Evolutionary conservation across 92 coral and sea anemone species (phyloP), one percentile per base, ranked within the genome.

Genomic region (Siderastrea radians): DNA sequence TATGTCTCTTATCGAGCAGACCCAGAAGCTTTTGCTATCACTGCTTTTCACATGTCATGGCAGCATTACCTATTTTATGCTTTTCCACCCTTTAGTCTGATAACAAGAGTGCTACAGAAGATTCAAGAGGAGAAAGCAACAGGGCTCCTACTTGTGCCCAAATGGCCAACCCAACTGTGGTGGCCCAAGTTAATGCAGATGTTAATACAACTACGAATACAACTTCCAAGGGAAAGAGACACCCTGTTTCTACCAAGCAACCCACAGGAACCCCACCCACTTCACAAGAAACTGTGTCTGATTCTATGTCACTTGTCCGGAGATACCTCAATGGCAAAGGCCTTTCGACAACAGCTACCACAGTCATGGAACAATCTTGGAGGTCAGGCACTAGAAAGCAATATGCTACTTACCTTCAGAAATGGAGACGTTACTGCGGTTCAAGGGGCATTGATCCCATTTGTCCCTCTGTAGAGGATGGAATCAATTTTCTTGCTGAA

Each of bases 271-370:
- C 55, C 55, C 55, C 55, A 52, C 55, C 55, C 55, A 52, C 55
- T 52, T 1, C 86, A 87, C 78, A 49, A 79, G 57, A 86, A 66
- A 43, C 68, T 79, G 54, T 16, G 26, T 54, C 72, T 87, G 74
- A 47, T 87, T 46, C 58, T 87, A 77, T 87, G 90, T 69, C 89
- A 86, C 58, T 17, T 70, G 43, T 87, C 91, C n/a, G 91, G 91
- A 19, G 77, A 87, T 65, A 70, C 54, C 74, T 78, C 71, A 59
- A 80, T 59, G 68, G 64, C 74, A 53, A 61, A 87, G 87, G 91
- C 70, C 87, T 87, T 81, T 87, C 87, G 61, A 14, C 54, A 80
- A 19, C 72, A 52, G 55, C 55, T 26, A 26, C 38, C 38, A 26
- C 38, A 26, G 38, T 26, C 38, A 26, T 26, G 38, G 38, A 26